Percentiles rank a stretch among this genome's conserved stretches.
phyloP scores from a whole-genome alignment of 1,140 invertebrate genomes.

The Thaumatotibia leucotreta region DNA sequence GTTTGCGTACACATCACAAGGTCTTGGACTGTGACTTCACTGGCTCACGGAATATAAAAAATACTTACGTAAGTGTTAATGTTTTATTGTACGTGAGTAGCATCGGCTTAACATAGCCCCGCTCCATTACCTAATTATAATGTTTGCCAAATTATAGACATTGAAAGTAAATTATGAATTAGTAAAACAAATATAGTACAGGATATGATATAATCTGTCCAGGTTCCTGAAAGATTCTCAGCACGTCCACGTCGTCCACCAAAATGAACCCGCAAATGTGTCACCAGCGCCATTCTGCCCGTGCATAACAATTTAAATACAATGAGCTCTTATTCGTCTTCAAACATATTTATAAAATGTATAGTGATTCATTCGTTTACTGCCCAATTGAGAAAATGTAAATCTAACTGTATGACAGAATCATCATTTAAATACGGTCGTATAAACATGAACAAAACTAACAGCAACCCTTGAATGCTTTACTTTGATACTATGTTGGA shows the following conservation, averaged over 20 bases:
- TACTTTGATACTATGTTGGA: too few species aligned
- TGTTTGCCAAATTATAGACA: background rate
- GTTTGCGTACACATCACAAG: slow-evolving; percentile 23
- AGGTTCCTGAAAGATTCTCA: background rate
- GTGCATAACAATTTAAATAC: slow-evolving; percentile 13
- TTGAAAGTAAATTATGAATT: background rate
- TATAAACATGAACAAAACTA: too few species aligned
- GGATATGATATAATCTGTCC: background rate
- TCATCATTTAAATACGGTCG: background rate
- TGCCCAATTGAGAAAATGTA: background rate
- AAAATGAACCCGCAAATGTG: background rate
- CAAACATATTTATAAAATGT: slow-evolving; percentile 10
- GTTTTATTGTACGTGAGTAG: slow-evolving; percentile 14
- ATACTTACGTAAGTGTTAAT: slow-evolving; percentile 52
- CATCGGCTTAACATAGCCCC: background rate
- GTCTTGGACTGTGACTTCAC: slow-evolving; percentile 32
- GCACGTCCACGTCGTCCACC: background rate
- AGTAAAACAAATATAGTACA: background rate
- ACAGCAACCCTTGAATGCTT: background rate
- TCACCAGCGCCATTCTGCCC: background rate
- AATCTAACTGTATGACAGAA: background rate
- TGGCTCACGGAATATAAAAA: slow-evolving; percentile 32
- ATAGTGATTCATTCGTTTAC: background rate
- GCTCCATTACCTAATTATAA: background rate
- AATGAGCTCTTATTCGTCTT: slow-evolving; percentile 10